Percentiles rank a stretch among this genome's conserved stretches.
phyloP scores from a whole-genome alignment of 1,140 invertebrate genomes.

The Sarcophaga bullata region DNA sequence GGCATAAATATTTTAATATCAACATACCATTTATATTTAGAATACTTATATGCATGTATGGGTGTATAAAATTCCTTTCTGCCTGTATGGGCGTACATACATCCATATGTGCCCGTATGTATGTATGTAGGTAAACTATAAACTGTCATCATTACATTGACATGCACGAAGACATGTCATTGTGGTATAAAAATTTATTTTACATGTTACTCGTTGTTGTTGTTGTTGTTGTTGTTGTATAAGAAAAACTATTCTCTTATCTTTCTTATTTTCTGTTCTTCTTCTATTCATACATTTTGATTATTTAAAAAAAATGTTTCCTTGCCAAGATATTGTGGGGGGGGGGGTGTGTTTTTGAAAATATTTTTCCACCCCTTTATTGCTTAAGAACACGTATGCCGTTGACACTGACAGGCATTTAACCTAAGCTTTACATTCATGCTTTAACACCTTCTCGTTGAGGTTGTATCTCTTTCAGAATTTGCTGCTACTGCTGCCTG shows the following conservation, averaged over 20 bases:
- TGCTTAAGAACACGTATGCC: slow-evolving; percentile 12
- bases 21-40: neutral
- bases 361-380: neutral
- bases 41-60: neutral
- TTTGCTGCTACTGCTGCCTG: neutral
- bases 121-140: slow-evolving; percentile 5
- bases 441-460: neutral
- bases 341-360: neutral
- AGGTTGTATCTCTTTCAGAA: neutral
- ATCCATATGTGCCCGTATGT: neutral
- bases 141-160: slow-evolving; percentile 26
- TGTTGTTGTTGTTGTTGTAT: neutral
- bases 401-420: slow-evolving; percentile 7
- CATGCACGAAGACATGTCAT: slow-evolving; percentile 19
- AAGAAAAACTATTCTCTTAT: no score
- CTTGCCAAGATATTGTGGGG: neutral
- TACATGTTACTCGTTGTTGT: neutral
- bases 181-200: neutral
- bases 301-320: neutral
- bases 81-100: no score
- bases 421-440: slow-evolving; percentile 7
- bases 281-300: neutral
- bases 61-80: neutral
- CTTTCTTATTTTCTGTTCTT: neutral
- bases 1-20: slow-evolving; percentile 23